Base-by-base conservation (phyloP, 2,888 invertebrate species). In the Ichneumoninae sp. region DNA sequence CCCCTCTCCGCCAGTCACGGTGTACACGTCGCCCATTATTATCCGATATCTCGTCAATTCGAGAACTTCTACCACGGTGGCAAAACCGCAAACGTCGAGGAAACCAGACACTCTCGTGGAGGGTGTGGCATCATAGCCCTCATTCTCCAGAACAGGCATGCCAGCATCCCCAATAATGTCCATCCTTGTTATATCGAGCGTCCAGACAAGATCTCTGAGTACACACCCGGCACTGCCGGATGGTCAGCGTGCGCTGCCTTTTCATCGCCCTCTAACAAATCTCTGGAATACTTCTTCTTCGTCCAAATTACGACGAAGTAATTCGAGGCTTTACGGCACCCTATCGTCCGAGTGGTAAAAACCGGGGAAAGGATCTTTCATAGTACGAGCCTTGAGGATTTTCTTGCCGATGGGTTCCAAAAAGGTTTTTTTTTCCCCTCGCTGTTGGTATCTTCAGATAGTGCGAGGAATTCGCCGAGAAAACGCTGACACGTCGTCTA, bases 1-100 rank as follows among this genome's bases (percentile, higher is more conserved):
- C 30, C 69, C 7, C 26, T 44, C n/a, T 40, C 54, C 13, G 47
- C 30, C 54, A 26, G 54, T 57, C 57, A 54, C 47, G 60, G 52
- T 54, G 47, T 70, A 74, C 63, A 65, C 65, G 70, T 50, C 70
- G 74, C 26, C 54, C 78, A 65, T 69, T 78, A 81, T 83, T 74
- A 74, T 74, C 81, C 78, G 81, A 78, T 81, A 81, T 81, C 84
- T 74, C 81, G 77, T 81, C 77, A 74, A 81, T 81, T 81, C 69
- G 54, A 57, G 70, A 78, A 65, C 54, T 54, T 63, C 22, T 8
- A 4, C 19, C 8, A 22, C 50, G 44, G 66, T 74, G 16, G 78
- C 52, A 47, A 73, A 78, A 57, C 50, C 81, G 54, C 78, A 57
- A 13, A 57, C 52, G 63, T 54, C 73, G 77, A 77, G 47, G 77